Base-by-base conservation (phyloP, 1,140 invertebrate genomes). In the Plutomurus gul region DNA sequence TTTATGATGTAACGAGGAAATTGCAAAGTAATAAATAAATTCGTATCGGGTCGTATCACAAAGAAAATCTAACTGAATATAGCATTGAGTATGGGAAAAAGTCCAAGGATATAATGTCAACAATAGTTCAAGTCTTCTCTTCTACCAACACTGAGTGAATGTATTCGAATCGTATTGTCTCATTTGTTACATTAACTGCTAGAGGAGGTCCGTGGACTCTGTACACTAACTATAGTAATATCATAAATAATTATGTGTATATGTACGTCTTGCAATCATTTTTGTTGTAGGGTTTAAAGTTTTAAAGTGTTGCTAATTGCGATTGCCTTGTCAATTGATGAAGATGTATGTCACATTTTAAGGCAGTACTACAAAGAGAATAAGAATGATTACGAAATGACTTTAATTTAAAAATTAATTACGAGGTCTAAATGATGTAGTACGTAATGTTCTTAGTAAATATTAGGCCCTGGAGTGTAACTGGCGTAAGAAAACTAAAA, bases 1-100 rank as follows among this genome's bases (percentile, higher is more conserved):
- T 65, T 65, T 65, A 36, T 36, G 56, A 65, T n/a, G 27, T 65
- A 65, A 30, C 56, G 27, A 33, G 27, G 56, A 65, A 65, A 65
- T 65, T 25, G 4, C 18, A 49, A 3, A 18, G n/a, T 65, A 65
- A 56, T 56, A 56, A 33, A 11, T 60, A 30, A 60, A 27, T 60
- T 65, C 16, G 56, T 33, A 36, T 33, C 56, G 4, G 27, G 27
- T 65, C 5, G 27, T 65, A n/a, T 43, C 39, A 43, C 11, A 13
- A 8, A 43, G 39, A 43, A n/a, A 10, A 43, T 10, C 39, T 43
- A 46, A 46, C 2, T 18, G 7, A 47, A 16, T n/a, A 49, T 16
- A 3, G 18, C 7, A 51, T 51, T 51, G 7, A 8, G 47, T 20
- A 51, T 51, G 47, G 47, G 47, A 51, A 51, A 51, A 22, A 22